A percentile compares a stretch with the other conserved stretches of the same genome.
phyloP scores from a whole-genome alignment of 2,113 vertebrate species.

The Carassius auratus region DNA sequence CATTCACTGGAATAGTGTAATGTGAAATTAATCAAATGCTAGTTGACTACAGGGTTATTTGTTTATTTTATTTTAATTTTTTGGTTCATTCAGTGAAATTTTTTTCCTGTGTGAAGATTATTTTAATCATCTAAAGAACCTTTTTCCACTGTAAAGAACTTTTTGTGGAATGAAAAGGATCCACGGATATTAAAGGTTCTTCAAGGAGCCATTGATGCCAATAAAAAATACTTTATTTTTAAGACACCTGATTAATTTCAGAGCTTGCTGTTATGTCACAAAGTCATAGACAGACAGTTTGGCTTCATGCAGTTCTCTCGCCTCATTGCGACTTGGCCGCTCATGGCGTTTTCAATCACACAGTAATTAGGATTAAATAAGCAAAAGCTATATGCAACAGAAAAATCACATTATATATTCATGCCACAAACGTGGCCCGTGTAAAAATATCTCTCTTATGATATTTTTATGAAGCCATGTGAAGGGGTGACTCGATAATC shows the following conservation, averaged over 20 bases:
- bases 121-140: too few species aligned
- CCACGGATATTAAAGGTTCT: too few species aligned
- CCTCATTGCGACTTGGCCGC: not conserved
- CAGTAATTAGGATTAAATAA: conserved; percentile 40
- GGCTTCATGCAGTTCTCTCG: not conserved
- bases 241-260: not conserved
- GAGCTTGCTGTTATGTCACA: not conserved
- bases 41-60: too few species aligned
- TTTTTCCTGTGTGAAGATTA: too few species aligned
- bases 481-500: conserved; percentile 37
- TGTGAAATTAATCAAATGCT: not conserved
- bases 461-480: not conserved
- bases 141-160: too few species aligned
- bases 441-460: conserved; percentile 40
- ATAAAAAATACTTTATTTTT: not conserved
- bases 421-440: conserved; percentile 9
- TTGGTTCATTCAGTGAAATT: too few species aligned
- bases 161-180: too few species aligned
- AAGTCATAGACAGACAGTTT: not conserved
- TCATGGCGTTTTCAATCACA: conserved; percentile 34
- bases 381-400: conserved; percentile 22
- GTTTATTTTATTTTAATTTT: too few species aligned
- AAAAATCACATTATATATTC: conserved; percentile 22
- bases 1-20: not conserved
- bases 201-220: too few species aligned